A percentile compares a stretch with the other conserved stretches of the same genome.
phyloP scores from a whole-genome alignment of 2,113 vertebrate genomes.

The Elephantulus edwardii region DNA sequence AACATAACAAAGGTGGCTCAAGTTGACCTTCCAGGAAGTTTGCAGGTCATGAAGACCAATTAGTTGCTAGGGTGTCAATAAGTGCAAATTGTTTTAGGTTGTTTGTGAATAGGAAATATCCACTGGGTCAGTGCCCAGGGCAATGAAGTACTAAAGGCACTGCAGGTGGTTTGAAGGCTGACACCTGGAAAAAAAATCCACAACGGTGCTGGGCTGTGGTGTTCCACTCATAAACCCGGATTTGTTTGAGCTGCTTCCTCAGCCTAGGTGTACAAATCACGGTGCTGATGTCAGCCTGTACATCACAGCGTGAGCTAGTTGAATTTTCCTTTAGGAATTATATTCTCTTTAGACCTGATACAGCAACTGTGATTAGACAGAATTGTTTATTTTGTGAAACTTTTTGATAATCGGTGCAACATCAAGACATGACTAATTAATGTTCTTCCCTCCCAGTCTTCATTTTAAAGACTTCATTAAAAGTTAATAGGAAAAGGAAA shows the following conservation, averaged over 20 bases:
- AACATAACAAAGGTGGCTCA: slow-evolving; percentile 58
- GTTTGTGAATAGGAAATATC: slow-evolving; percentile 72
- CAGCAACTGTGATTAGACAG: neutral
- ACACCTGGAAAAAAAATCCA: slow-evolving; percentile 27
- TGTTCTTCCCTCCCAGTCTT: slow-evolving; percentile 47
- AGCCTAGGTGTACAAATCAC: neutral
- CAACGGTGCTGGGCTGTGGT: neutral
- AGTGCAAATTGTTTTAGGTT: slow-evolving; percentile 74
- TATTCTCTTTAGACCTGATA: neutral
- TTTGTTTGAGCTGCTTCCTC: neutral
- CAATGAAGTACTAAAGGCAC: slow-evolving; percentile 69
- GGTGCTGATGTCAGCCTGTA: neutral
- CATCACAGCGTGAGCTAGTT: neutral
- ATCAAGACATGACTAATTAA: slow-evolving; percentile 55
- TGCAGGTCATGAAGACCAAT: slow-evolving; percentile 75
- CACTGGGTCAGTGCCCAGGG: slow-evolving; percentile 74
- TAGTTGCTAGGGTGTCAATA: slow-evolving; percentile 75
- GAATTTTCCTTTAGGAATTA: slow-evolving; percentile 16
- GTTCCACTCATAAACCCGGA: neutral
- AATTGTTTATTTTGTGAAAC: neutral
- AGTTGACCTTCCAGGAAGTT: slow-evolving; percentile 71
- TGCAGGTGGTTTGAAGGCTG: slow-evolving; percentile 62
- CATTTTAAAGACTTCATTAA: slow-evolving; percentile 60
- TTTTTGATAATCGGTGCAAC: slow-evolving; percentile 36
- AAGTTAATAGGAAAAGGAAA: slow-evolving; percentile 48